phyloP scores from a whole-genome alignment of 2,113 vertebrate species.

The Leptobrachium ailaonicum region DNA sequence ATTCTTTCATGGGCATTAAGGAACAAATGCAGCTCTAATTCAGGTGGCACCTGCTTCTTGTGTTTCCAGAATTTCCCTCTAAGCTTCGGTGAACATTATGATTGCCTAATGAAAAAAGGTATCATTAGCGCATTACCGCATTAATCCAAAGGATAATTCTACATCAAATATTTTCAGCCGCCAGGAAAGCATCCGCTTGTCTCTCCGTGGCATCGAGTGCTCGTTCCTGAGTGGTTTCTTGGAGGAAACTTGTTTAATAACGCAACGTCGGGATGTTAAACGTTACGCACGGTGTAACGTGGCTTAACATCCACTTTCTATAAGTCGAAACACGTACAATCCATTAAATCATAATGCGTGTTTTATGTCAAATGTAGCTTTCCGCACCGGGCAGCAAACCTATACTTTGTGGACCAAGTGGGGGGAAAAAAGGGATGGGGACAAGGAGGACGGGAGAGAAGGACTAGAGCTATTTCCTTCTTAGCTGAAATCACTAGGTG shows the following conservation, averaged over 20 bases:
- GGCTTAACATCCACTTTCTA: slow-evolving; percentile 2
- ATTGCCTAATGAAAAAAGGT: slow-evolving; percentile 31
- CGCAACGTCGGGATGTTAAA: slow-evolving; percentile 20
- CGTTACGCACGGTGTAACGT: not conserved
- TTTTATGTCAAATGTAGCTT: slow-evolving; percentile 44
- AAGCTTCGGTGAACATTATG: slow-evolving; percentile 24
- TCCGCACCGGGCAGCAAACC: slow-evolving; percentile 16
- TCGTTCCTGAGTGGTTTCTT: not conserved
- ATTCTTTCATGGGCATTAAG: not conserved
- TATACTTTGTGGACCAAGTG: slow-evolving; percentile 7
- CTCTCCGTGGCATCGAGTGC: not conserved
- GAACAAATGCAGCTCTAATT: slow-evolving; percentile 8
- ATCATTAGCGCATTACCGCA: slow-evolving; percentile 1
- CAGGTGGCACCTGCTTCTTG: slow-evolving; percentile 15
- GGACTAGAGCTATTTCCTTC: slow-evolving; percentile 15
- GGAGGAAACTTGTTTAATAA: slow-evolving; percentile 9
- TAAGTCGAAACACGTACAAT: slow-evolving; percentile 30
- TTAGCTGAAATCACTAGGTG: slow-evolving; percentile 31
- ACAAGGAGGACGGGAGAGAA: slow-evolving; percentile 3
- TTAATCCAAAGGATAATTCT: slow-evolving; percentile 25
- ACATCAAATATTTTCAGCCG: slow-evolving; percentile 14
- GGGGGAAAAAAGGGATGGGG: not conserved
- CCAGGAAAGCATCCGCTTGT: not conserved
- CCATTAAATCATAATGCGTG: slow-evolving; percentile 44
- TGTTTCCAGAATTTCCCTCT: not conserved